Conservation (phyloP, 1,140 invertebrate species). For the Mylabris phalerata region DNA sequence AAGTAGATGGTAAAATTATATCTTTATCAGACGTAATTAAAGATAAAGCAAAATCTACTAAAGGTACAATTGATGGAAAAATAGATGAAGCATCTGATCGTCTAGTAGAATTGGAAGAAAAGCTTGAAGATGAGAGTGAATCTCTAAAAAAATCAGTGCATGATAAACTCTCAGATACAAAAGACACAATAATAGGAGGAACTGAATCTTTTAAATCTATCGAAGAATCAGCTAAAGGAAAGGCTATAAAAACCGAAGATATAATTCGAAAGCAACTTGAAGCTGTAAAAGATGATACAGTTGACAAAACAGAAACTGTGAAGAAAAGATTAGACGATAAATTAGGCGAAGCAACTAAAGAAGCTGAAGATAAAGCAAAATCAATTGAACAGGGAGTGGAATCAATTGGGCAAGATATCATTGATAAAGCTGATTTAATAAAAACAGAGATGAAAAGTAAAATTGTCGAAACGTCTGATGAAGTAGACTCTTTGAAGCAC, state of each 20-base stretch:
- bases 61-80: too few relatives aligned
- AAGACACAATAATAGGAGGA: not conserved
- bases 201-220: not conserved
- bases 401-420: not conserved
- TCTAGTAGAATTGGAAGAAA: not conserved
- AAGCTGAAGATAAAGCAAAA: not conserved
- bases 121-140: not conserved
- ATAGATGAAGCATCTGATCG: too few relatives aligned
- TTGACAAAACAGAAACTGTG: not conserved
- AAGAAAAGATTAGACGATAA: constrained; percentile 1
- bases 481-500: constrained; percentile 12
- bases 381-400: constrained; percentile 5
- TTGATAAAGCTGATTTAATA: not conserved
- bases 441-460: not conserved
- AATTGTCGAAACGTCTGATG: not conserved
- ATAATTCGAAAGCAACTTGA: too few relatives aligned
- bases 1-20: too few relatives aligned
- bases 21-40: too few relatives aligned
- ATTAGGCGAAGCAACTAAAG: not conserved
- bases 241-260: not conserved
- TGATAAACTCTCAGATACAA: not conserved
- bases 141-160: too few relatives aligned
- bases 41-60: too few relatives aligned
- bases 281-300: too few relatives aligned
- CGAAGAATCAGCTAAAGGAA: not conserved